These are phyloP conservation scores for Esox masquinongy DNA, from an alignment of 2,797 vertebrate species.

Conservation along the genomic window DNA sequence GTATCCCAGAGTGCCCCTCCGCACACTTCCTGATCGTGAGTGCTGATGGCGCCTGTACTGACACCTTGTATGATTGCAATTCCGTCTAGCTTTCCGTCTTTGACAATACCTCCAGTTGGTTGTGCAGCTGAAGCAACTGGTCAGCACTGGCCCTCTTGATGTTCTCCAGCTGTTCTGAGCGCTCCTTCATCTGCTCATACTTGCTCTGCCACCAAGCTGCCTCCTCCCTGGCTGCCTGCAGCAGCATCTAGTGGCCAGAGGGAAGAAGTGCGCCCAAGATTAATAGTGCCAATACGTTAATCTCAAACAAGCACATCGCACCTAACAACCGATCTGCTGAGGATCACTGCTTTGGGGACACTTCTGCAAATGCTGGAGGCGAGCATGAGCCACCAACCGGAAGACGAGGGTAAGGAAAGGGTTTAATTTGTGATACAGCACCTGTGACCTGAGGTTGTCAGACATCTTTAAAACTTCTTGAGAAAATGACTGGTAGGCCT, in stretches of 20 bases:
- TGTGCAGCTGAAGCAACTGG: slow-evolving; percentile 77
- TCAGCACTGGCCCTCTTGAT: slow-evolving; percentile 72
- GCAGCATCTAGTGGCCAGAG: slow-evolving; percentile 71
- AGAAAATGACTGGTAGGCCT: no score
- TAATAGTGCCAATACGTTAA: not conserved
- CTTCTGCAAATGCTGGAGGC: no score
- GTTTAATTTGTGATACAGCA: no score
- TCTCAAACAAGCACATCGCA: no score
- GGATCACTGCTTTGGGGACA: no score
- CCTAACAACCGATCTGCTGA: no score
- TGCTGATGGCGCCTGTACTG: not conserved
- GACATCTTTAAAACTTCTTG: no score
- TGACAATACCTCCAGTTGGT: slow-evolving; percentile 81
- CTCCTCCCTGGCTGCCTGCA: slow-evolving; percentile 73
- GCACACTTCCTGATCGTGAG: not conserved
- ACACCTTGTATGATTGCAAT: no score
- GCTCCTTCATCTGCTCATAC: slow-evolving; percentile 74
- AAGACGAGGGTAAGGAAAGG: no score
- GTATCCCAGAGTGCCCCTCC: not conserved
- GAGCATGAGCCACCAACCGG: no score
- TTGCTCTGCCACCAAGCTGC: slow-evolving; percentile 79
- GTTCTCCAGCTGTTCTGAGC: slow-evolving; percentile 61
- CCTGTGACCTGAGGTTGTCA: no score
- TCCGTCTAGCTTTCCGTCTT: not conserved
- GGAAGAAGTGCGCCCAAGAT: not conserved